Conservation (phyloP, 1,140 invertebrate genomes). For the Drosophila nigromelanica region DNA sequence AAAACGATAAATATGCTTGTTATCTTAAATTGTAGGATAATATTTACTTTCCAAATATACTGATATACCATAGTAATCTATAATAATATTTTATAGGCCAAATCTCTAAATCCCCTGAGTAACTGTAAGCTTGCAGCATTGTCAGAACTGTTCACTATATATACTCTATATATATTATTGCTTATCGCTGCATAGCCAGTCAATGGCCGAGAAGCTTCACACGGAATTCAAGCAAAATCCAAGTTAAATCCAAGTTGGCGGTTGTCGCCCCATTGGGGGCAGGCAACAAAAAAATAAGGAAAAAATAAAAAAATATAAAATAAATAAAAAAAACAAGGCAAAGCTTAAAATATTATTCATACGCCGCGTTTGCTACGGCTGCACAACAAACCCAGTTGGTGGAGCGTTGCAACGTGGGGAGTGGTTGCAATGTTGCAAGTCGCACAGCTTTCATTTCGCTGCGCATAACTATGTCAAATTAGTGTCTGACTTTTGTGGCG, state of each 20-base stretch:
- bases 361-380: conserved; percentile 63
- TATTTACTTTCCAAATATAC: too few species aligned
- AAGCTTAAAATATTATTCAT: conserved; percentile 76
- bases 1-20: too few species aligned
- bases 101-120: neutral
- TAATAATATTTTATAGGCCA: neutral
- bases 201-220: neutral
- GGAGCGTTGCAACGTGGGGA: conserved; percentile 31
- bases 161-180: neutral
- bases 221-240: conserved; percentile 1
- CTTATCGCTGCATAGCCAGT: neutral
- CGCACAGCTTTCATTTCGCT: conserved; percentile 72
- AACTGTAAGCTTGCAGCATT: neutral
- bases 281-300: conserved; percentile 11
- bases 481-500: conserved; percentile 58
- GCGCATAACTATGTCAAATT: conserved; percentile 82
- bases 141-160: neutral
- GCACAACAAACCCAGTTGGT: conserved; percentile 1
- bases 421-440: conserved; percentile 21
- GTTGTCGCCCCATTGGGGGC: conserved; percentile 5
- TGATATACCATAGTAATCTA: neutral
- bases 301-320: neutral
- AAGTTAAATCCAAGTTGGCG: conserved; percentile 7
- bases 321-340: neutral
- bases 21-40: too few species aligned